These are phyloP conservation scores for Rhinoptilus africanus DNA, from an alignment of 2,113 vertebrate species.

Conservation along the genomic window DNA sequence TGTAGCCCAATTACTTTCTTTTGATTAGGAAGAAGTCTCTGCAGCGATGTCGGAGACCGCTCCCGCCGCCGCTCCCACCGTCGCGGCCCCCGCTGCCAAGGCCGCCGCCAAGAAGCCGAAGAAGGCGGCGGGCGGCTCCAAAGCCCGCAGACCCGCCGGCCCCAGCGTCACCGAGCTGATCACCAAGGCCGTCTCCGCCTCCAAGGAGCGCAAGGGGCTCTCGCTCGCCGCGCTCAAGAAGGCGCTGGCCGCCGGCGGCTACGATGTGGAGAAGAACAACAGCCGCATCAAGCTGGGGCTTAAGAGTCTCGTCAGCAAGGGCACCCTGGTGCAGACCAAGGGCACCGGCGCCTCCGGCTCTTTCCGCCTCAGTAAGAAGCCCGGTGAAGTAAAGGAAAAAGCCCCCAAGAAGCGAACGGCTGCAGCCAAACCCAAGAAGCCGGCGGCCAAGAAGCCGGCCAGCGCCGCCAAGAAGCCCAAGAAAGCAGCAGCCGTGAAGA, in stretches of 20 bases:
- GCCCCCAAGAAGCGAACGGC: not conserved
- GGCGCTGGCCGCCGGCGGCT: conserved; percentile 76
- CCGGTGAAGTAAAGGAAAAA: conserved; percentile 45
- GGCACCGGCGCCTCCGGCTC: conserved; percentile 69
- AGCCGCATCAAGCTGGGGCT: conserved; percentile 73
- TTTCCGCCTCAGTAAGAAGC: conserved; percentile 66
- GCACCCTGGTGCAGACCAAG: conserved; percentile 72
- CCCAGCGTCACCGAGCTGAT: conserved; percentile 74
- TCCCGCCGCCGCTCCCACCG: conserved; percentile 62
- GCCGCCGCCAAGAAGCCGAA: conserved; percentile 73
- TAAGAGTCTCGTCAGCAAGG: conserved; percentile 69
- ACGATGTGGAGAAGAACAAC: conserved; percentile 83
- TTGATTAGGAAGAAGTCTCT: conserved; percentile 3
- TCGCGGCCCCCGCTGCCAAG: conserved; percentile 58
- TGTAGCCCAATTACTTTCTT: conserved; percentile 51
- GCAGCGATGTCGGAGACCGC: conserved; percentile 76
- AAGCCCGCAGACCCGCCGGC: conserved; percentile 39
- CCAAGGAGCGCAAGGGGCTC: conserved; percentile 76
- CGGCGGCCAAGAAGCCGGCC: conserved; percentile 2
- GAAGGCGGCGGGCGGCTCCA: conserved; percentile 62
- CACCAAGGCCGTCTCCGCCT: conserved; percentile 73
- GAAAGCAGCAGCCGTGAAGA: not conserved
- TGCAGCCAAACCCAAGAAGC: conserved; percentile 40
- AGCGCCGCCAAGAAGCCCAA: not conserved
- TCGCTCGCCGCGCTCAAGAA: conserved; percentile 79